Percentiles rank a stretch among this genome's conserved stretches.
phyloP scores from a whole-genome alignment of 2,797 vertebrate genomes.

The Margarornis squamiger region DNA sequence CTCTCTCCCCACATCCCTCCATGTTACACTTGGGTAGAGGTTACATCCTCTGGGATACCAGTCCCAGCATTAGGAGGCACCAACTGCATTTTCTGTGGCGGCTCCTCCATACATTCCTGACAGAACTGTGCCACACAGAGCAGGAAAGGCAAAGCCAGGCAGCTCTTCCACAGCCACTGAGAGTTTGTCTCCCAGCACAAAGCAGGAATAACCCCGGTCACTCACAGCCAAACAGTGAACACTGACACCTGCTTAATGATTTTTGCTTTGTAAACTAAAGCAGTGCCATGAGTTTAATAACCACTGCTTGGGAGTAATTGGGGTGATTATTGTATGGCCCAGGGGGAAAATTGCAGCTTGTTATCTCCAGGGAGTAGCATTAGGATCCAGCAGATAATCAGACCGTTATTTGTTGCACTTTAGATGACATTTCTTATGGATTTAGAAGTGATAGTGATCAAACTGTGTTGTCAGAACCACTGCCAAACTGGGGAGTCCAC shows the following conservation, averaged over 20 bases:
- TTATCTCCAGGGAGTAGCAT: slow-evolving; percentile 67
- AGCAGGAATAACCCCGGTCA: background rate
- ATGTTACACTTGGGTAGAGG: background rate
- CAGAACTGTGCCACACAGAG: background rate
- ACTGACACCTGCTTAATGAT: slow-evolving; percentile 65
- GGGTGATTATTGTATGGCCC: slow-evolving; percentile 60
- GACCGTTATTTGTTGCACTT: slow-evolving; percentile 64
- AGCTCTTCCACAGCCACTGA: background rate
- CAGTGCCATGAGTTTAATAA: slow-evolving; percentile 59
- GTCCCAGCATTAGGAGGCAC: background rate
- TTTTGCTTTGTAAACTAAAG: slow-evolving; percentile 54
- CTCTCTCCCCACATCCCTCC: slow-evolving; percentile 10
- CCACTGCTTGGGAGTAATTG: slow-evolving; percentile 66
- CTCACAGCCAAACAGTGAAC: background rate
- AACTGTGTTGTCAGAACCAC: background rate
- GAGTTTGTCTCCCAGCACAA: background rate
- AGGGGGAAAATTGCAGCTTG: slow-evolving; percentile 56
- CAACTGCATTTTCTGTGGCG: background rate
- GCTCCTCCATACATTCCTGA: background rate
- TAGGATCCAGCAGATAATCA: slow-evolving; percentile 61
- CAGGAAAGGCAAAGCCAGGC: background rate
- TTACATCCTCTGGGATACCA: background rate
- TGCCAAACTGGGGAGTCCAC: background rate
- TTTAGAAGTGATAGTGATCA: slow-evolving; percentile 30
- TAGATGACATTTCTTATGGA: slow-evolving; percentile 35